Conservation (phyloP, 2,797 vertebrate species). For the Poeciliopsis paucimaculata region DNA sequence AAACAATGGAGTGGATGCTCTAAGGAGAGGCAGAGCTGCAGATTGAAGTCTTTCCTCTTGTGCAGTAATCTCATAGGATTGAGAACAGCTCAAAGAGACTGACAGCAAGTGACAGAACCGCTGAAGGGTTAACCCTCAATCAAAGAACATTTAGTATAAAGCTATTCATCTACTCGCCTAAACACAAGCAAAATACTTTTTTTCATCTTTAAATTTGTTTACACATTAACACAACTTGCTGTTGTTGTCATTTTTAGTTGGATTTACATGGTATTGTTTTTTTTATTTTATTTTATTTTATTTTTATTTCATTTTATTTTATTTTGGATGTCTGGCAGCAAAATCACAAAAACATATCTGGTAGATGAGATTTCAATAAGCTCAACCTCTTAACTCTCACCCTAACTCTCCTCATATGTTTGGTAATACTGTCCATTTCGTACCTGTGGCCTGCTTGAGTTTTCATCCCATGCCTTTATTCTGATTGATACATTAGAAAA, state of each 20-base stretch:
- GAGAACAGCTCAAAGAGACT: constrained; percentile 52
- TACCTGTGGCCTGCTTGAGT: background rate
- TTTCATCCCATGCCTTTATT: background rate
- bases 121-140: constrained; percentile 23
- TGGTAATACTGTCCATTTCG: background rate
- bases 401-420: background rate
- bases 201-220: background rate
- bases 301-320: background rate
- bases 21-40: constrained; percentile 49
- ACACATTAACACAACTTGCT: background rate
- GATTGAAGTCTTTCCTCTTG: constrained; percentile 58
- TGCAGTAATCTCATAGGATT: constrained; percentile 48
- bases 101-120: constrained; percentile 33
- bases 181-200: background rate
- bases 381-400: background rate
- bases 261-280: background rate
- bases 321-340: background rate
- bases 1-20: constrained; percentile 64
- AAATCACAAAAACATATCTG: background rate
- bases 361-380: background rate
- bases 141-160: constrained; percentile 4
- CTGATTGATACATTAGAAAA: background rate
- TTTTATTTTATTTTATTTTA: background rate
- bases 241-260: background rate
- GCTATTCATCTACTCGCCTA: constrained; percentile 17